Base-by-base conservation (phyloP, 2,888 invertebrate genomes). In the Stenotaenia linearis region DNA sequence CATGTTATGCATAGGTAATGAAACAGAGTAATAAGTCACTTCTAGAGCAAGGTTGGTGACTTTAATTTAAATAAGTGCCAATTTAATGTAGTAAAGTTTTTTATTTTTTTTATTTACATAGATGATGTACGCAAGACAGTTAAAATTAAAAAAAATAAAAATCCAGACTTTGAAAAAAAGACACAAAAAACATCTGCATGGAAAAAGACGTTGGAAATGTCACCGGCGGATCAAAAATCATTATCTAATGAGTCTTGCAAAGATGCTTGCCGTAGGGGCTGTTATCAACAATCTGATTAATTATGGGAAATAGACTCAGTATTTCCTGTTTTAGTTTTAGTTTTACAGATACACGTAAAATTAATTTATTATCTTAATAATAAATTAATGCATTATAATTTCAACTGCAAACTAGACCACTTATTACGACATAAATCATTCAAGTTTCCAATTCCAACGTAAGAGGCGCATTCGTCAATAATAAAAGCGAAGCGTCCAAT, bases 271-370 rank as follows among this genome's bases (percentile, higher is more conserved):
- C 78, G 32, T 23, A 30, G 21, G 78, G 78, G 35, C 15, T 78
- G 78, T 69, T 78, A 78, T 78, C 78, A 78, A 32, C 78, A 45
- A 21, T 50, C 50, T 78, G 37, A 78, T 78, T 78, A 78, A 78
- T 78, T 78, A 78, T 78, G 28, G 32, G 69, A 69, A 32, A 78
- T 69, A 69, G 78, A 69, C 69, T 28, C 50, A 50, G 50, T 50
- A 50, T 18, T 50, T 50, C 50, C 50, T 50, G 32, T 23, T 74
- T 74, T 15, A 74, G 21, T 74, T 74, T n/a, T 23, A 74, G 7
- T n/a, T 25, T 10, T 56, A 21, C 23, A 56, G 56, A 56, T 6
- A 56, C 5, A 10, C n/a, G n/a, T n/a, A n/a, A n/a, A n/a, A n/a
- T n/a, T n/a, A n/a, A n/a, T n/a, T n/a, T n/a, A n/a, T n/a, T n/a